Evolutionary conservation across 2,113 vertebrate genomes (phyloP).

Genomic region (Equus przewalskii): DNA sequence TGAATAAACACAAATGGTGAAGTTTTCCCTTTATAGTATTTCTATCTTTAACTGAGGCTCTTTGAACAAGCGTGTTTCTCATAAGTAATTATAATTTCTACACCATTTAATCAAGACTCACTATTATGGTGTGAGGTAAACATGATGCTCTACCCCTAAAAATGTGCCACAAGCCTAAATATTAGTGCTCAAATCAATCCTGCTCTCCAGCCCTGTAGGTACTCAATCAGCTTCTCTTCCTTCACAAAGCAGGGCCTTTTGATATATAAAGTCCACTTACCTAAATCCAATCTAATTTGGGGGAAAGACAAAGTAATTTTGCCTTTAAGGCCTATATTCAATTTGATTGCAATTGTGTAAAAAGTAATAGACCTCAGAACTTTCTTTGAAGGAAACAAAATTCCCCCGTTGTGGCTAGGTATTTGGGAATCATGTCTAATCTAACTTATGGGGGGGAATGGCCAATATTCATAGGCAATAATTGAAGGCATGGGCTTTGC

Average conservation of each 20-base stretch:
- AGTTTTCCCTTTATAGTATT: neutral
- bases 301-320: neutral
- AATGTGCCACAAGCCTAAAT: neutral
- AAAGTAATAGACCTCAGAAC: neutral
- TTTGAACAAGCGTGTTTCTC: neutral
- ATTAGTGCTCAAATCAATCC: neutral
- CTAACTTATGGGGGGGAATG: neutral
- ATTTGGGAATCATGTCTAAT: neutral
- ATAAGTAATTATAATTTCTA: neutral
- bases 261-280: neutral
- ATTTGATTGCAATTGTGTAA: neutral
- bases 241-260: neutral
- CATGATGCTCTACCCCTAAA: neutral
- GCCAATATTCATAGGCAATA: neutral
- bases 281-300: neutral
- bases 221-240: neutral
- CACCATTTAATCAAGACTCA: neutral
- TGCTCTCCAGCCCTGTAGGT: neutral
- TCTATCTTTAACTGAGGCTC: neutral
- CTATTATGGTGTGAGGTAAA: neutral
- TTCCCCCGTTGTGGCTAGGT: neutral
- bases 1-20: constrained; percentile 23
- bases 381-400: constrained; percentile 41
- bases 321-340: constrained; percentile 9
- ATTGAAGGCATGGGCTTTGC: neutral